Base-by-base conservation (phyloP, 2,888 invertebrate species). In the Liopterus haemorrhoidalis region DNA sequence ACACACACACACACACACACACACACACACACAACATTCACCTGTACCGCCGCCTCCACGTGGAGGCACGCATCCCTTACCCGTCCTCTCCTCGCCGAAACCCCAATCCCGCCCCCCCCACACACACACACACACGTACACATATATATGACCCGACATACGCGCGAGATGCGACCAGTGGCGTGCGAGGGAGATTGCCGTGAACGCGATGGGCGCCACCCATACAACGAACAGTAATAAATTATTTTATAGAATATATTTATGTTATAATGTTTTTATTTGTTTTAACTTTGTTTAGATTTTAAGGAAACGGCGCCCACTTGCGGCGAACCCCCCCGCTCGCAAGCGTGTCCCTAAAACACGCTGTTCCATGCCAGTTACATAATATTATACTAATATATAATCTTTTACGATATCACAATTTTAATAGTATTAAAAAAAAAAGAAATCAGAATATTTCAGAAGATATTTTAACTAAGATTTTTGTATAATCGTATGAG, bases 191-290 rank as follows among this genome's bases (percentile, higher is more conserved):
- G 16, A 28, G 36, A 9, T 22, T 37, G 36, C 19, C 38, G 37
- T 25, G 38, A 38, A 24, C 12, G 31, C 32, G 21, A 24, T 19
- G 15, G 45, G 20, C 32, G 45, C 32, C 25, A 38, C 22, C 27
- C 54, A 62, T 62, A 65, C 65, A 65, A 65, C 65, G 65, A 65
- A 65, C 51, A 52, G 56, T 56, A 41, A 41, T 46, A 58, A 58
- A 56, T 57, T 59, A 50, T 51, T 54, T 55, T 39, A 50, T 54
- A 54, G 53, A 54, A 50, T 55, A 54, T 53, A 49, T 54, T 55
- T 54, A 51, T 55, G 50, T 49, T 49, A 48, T 54, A 48, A 52
- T 54, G 51, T 54, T 55, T 51, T 55, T 54, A 52, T 52, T 53
- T 55, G 52, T 54, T 51, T 53, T 53, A 43, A 45, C 39, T 45